A percentile compares a stretch with the other conserved stretches of the same genome.
These are phyloP conservation scores for Chironomus striatipennis DNA, from an alignment of 1,140 invertebrate genomes.

Conservation along the genomic window DNA sequence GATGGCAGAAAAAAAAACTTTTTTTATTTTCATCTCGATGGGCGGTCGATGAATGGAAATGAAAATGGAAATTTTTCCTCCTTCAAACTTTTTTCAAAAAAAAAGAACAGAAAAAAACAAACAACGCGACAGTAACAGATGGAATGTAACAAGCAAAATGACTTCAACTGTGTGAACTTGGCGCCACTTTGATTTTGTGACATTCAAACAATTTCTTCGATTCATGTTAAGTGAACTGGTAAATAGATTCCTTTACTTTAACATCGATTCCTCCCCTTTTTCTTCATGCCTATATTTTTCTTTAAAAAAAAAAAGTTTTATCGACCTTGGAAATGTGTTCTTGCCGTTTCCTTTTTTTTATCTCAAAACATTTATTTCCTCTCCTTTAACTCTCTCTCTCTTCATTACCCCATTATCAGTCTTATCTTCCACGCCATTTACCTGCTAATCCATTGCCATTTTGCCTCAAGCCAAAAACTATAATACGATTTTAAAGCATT, in stretches of 20 bases:
- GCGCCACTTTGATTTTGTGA: not conserved
- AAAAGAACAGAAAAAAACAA: too few relatives aligned
- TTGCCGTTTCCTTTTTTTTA: not conserved
- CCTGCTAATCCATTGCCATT: not conserved
- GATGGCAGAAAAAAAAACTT: not conserved
- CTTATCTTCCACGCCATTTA: conserved; percentile 7
- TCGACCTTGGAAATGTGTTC: not conserved
- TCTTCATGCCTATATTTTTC: not conserved
- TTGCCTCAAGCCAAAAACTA: conserved; percentile 5
- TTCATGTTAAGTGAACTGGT: conserved; percentile 7
- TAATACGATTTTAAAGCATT: not conserved
- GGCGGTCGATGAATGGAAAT: not conserved
- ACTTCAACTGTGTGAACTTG: not conserved
- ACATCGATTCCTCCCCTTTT: not conserved
- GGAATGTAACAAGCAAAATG: conserved; percentile 1
- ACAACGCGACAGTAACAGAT: not conserved
- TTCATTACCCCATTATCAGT: not conserved
- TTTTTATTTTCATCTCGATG: not conserved
- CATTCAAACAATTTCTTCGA: not conserved
- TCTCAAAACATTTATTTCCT: not conserved
- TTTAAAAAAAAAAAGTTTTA: not conserved
- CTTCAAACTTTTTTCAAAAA: not conserved
- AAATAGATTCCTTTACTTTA: conserved; percentile 5
- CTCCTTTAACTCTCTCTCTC: not conserved
- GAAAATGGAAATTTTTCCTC: not conserved